Evolutionary conservation across 2,797 vertebrate genomes (phyloP).

Genomic region (Eurystomus glaucurus): DNA sequence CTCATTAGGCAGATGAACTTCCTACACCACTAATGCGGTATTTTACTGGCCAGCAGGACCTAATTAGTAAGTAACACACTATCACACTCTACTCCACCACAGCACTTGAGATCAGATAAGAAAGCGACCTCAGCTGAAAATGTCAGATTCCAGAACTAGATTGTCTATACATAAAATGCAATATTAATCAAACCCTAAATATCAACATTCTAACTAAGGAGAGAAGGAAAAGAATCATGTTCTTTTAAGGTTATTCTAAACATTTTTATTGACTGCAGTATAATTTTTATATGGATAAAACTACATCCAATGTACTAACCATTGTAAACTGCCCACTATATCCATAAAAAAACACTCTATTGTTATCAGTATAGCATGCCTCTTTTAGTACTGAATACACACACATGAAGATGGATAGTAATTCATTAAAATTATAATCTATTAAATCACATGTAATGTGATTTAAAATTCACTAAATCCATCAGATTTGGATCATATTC

Average conservation of each 20-base stretch:
- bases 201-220: neutral
- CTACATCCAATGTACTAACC: neutral
- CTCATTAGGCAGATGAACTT: neutral
- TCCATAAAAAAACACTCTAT: neutral
- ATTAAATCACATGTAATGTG: neutral
- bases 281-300: neutral
- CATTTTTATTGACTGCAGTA: neutral
- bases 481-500: neutral
- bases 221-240: neutral
- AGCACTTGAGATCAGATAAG: neutral
- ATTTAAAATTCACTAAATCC: neutral
- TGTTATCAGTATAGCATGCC: neutral
- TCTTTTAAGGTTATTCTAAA: neutral
- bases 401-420: neutral
- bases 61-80: neutral
- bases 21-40: accelerated
- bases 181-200: neutral
- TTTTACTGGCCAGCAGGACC: neutral
- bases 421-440: neutral
- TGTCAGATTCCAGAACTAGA: neutral
- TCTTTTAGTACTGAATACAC: neutral
- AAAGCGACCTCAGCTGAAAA: neutral
- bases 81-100: neutral
- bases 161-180: neutral
- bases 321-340: neutral